Conservation (phyloP, 2,113 vertebrate species). For the Rhabdornis inornatus region DNA sequence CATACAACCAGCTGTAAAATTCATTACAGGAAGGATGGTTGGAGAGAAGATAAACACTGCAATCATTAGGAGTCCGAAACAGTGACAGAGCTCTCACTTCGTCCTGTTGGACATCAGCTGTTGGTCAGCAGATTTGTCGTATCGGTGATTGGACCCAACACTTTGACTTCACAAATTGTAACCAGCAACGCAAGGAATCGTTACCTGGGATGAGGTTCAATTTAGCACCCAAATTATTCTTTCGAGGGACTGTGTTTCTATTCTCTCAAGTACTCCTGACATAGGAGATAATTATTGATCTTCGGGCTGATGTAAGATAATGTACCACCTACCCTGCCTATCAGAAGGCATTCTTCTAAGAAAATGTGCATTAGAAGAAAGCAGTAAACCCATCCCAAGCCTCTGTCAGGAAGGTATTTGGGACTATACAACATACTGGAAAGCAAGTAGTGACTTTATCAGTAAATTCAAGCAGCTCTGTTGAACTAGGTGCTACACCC, state of each 20-base stretch:
- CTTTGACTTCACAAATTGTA: neutral
- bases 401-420: neutral
- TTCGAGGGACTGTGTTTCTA: neutral
- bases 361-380: neutral
- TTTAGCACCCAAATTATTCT: neutral
- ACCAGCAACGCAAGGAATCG: neutral
- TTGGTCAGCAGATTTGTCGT: neutral
- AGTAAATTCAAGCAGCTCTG: neutral
- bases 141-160: neutral
- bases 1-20: neutral
- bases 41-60: neutral
- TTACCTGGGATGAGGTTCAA: neutral
- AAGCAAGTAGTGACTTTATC: neutral
- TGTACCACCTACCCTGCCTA: neutral
- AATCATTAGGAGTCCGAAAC: neutral
- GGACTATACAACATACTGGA: neutral
- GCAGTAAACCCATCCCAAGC: neutral
- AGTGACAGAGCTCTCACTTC: neutral
- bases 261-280: neutral
- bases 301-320: neutral
- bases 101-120: rapidly evolving
- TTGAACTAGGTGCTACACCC: neutral
- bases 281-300: rapidly evolving
- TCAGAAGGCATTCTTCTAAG: neutral
- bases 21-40: neutral